These are phyloP conservation scores for Neodiprion lecontei DNA, from an alignment of 1,140 invertebrate species.

Conservation along the genomic window DNA sequence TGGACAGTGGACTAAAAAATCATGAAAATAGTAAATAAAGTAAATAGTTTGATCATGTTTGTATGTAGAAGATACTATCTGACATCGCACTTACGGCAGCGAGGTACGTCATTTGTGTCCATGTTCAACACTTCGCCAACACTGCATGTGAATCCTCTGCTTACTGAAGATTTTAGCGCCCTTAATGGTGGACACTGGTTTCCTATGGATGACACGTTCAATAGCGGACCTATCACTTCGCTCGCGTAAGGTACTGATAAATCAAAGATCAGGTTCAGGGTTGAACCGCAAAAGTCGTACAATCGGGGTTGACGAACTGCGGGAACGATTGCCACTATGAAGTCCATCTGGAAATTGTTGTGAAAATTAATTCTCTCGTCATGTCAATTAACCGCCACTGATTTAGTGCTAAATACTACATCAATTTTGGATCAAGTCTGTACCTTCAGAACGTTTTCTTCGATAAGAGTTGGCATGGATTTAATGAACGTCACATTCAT, in stretches of 20 bases:
- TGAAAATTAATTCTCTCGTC: neutral
- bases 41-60: neutral
- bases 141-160: slow-evolving; percentile 90
- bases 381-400: neutral
- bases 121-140: slow-evolving; percentile 93
- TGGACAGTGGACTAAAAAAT: slow-evolving; percentile 86
- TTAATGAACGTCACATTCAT: slow-evolving; percentile 93
- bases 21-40: slow-evolving; percentile 17
- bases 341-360: slow-evolving; percentile 72
- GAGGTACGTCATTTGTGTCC: slow-evolving; percentile 88
- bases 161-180: slow-evolving; percentile 84
- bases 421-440: neutral
- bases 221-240: slow-evolving; percentile 85
- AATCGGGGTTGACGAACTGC: slow-evolving; percentile 86
- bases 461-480: slow-evolving; percentile 75
- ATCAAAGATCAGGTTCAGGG: slow-evolving; percentile 92
- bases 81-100: slow-evolving; percentile 78
- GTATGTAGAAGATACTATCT: slow-evolving; percentile 10
- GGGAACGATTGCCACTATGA: slow-evolving; percentile 86
- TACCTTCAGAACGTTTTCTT: slow-evolving; percentile 84
- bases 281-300: slow-evolving; percentile 94
- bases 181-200: slow-evolving; percentile 90
- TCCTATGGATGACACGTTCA: slow-evolving; percentile 87
- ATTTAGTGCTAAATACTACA: neutral
- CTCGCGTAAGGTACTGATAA: slow-evolving; percentile 91